Evolutionary conservation across 2,888 invertebrate genomes (phyloP).

Genomic region (Zygaena filipendulae): DNA sequence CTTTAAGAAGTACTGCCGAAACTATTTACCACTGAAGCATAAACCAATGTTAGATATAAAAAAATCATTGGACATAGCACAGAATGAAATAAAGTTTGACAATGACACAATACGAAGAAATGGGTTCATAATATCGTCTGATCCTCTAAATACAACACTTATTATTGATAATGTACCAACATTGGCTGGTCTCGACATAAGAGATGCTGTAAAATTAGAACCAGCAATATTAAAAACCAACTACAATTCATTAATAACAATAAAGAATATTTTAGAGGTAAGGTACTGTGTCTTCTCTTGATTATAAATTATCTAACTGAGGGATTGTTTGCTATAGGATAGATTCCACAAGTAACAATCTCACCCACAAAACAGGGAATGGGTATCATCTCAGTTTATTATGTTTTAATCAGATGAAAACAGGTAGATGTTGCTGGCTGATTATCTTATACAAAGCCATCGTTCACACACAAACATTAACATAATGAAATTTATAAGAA

Average conservation of each 20-base stretch:
- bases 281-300: no score
- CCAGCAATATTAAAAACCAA: conserved; percentile 74
- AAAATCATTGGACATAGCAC: conserved; percentile 63
- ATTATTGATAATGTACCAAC: conserved; percentile 64
- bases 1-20: conserved; percentile 42
- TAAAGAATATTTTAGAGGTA: conserved; percentile 65
- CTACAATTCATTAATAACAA: conserved; percentile 61
- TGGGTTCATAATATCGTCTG: conserved; percentile 68
- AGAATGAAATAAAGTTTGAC: conserved; percentile 65
- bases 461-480: no score
- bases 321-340: no score
- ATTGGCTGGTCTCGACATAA: conserved; percentile 66
- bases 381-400: conserved; percentile 1
- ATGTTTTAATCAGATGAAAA: no score
- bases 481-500: no score
- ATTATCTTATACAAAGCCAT: no score
- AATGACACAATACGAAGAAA: conserved; percentile 63
- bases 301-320: neutral
- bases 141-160: conserved; percentile 67
- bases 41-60: conserved; percentile 57
- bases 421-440: no score
- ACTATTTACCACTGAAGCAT: conserved; percentile 46
- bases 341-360: no score
- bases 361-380: no score
- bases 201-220: conserved; percentile 56